These are phyloP conservation scores for Cydia pomonella DNA, from an alignment of 1,140 invertebrate genomes.

Conservation along the genomic window DNA sequence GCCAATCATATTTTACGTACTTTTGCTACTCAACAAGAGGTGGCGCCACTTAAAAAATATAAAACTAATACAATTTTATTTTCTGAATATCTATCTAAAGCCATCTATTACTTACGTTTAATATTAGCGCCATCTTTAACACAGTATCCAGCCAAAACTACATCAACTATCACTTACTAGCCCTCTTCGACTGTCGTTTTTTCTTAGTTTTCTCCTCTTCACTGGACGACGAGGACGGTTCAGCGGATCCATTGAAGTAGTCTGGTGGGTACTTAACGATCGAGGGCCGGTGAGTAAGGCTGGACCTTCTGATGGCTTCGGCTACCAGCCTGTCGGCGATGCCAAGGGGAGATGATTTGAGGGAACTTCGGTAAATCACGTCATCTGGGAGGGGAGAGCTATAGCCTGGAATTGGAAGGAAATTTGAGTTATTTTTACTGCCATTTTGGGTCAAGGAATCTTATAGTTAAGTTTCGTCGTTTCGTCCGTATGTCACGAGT, in stretches of 20 bases:
- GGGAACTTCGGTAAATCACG: constrained; percentile 39
- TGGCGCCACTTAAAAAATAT: constrained; percentile 21
- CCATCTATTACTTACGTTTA: too few species aligned
- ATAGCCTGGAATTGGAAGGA: constrained; percentile 55
- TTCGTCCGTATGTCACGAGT: too few species aligned
- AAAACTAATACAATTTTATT: background rate
- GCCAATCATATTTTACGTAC: background rate
- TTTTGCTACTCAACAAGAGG: constrained; percentile 22
- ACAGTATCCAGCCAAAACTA: too few species aligned
- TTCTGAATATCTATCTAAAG: background rate
- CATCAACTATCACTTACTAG: background rate
- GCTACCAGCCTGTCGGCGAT: constrained; percentile 64
- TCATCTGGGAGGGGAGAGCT: constrained; percentile 49
- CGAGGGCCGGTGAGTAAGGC: constrained; percentile 62
- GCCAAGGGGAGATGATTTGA: constrained; percentile 48
- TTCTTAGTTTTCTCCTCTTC: constrained; percentile 59
- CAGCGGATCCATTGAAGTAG: constrained; percentile 60
- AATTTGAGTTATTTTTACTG: background rate
- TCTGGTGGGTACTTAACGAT: constrained; percentile 66
- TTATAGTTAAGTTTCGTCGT: too few species aligned
- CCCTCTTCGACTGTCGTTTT: constrained; percentile 36
- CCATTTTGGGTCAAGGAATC: too few species aligned
- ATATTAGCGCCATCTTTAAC: too few species aligned
- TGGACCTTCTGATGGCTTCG: constrained; percentile 68
- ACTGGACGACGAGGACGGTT: constrained; percentile 61